These are phyloP conservation scores for Ceratitis capitata DNA, from an alignment of 1,140 invertebrate genomes.

Conservation along the genomic window DNA sequence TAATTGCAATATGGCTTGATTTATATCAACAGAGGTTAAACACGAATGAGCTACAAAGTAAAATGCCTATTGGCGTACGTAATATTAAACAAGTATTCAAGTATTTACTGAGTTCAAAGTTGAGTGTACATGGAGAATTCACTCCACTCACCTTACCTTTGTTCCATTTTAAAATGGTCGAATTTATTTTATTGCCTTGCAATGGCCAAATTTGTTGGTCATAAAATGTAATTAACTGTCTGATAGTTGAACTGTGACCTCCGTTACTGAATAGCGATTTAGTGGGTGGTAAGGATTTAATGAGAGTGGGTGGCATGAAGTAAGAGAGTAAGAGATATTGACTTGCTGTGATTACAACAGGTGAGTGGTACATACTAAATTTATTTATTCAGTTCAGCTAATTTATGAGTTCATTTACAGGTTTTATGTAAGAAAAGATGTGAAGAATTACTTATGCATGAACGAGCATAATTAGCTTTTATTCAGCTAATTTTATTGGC, in stretches of 20 bases:
- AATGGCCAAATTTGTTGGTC: constrained; percentile 20
- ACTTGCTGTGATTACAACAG: neutral
- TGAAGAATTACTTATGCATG: neutral
- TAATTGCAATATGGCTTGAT: neutral
- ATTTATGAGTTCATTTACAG: too few species aligned
- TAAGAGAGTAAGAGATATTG: too few species aligned
- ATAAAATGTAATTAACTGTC: constrained; percentile 33
- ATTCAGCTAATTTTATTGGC: constrained; percentile 14
- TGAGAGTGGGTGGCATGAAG: neutral
- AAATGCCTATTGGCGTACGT: neutral
- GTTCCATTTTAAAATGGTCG: neutral
- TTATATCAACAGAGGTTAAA: constrained; percentile 7
- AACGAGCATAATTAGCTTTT: constrained; percentile 5
- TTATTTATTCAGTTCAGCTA: neutral
- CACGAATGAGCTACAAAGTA: neutral
- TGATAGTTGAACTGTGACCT: neutral
- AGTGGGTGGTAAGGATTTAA: neutral
- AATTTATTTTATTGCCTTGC: constrained; percentile 34
- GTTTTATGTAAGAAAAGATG: neutral
- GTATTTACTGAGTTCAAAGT: constrained; percentile 28
- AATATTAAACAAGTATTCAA: neutral
- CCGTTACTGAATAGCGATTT: neutral
- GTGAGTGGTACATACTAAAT: neutral
- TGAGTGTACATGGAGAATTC: neutral
- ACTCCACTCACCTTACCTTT: neutral